Percentiles rank a stretch among this genome's conserved stretches.
phyloP scores from a whole-genome alignment of 1,140 invertebrate species.

The Drosophila sulfurigaster region DNA sequence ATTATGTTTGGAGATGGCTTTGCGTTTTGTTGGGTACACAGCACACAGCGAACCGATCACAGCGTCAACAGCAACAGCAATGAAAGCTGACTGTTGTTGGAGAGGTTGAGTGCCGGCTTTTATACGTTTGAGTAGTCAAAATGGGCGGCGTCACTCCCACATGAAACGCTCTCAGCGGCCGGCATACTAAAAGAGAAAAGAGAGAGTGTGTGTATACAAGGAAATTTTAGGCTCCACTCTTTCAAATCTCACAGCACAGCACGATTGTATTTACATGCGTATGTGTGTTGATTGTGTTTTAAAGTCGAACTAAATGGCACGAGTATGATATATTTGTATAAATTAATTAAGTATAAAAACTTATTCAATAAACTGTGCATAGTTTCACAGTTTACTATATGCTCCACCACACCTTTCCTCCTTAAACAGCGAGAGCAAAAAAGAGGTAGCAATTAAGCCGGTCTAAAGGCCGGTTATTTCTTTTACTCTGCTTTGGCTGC shows the following conservation, averaged over 20 bases:
- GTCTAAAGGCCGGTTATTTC: conserved; percentile 14
- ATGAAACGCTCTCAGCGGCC: conserved; percentile 17
- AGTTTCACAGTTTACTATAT: too few relatives aligned
- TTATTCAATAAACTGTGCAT: too few relatives aligned
- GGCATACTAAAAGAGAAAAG: conserved; percentile 14
- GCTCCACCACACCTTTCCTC: too few relatives aligned
- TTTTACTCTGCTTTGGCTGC: too few relatives aligned
- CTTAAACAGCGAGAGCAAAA: not conserved
- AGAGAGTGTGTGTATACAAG: not conserved
- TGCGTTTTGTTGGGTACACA: conserved; percentile 18
- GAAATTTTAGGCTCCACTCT: not conserved
- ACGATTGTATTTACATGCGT: not conserved
- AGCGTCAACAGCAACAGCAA: conserved; percentile 52
- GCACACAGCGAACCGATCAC: conserved; percentile 57
- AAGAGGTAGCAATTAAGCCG: conserved; percentile 26
- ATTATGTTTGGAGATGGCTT: conserved; percentile 33
- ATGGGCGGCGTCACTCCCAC: conserved; percentile 45
- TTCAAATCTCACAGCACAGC: not conserved
- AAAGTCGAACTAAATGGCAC: not conserved
- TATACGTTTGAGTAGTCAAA: conserved; percentile 59
- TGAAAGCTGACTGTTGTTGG: conserved; percentile 66
- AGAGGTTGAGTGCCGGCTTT: conserved; percentile 49
- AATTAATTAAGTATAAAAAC: too few relatives aligned
- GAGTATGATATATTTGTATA: too few relatives aligned
- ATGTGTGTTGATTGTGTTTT: not conserved